Conservation (phyloP, 35 echinoderm and acorn worm species). For the Amphiura filiformis region DNA sequence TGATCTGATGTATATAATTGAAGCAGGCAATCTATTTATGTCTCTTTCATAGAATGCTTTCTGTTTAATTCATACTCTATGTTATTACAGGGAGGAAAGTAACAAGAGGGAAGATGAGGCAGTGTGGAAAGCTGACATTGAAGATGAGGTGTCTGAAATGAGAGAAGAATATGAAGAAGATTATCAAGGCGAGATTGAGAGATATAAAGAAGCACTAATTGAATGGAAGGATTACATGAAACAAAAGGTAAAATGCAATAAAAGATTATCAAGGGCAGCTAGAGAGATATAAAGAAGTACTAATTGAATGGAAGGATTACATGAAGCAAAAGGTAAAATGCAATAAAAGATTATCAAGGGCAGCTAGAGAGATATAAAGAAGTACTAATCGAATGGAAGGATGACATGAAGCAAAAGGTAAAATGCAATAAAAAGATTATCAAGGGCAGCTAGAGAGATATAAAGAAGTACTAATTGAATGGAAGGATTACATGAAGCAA, state of each 20-base stretch:
- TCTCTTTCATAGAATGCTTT: no score
- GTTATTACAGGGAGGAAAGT: constrained; percentile 71
- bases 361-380: background rate
- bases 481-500: no score
- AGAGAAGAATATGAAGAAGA: constrained; percentile 78
- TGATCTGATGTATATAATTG: no score
- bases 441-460: no score
- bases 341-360: background rate
- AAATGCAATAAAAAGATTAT: no score
- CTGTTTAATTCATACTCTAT: no score
- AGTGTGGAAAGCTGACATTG: constrained; percentile 40
- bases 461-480: no score
- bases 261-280: no score
- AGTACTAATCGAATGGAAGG: constrained; percentile 6
- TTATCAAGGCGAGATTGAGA: constrained; percentile 42
- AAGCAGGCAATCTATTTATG: no score
- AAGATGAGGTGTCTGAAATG: constrained; percentile 67
- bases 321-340: no score
- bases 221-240: constrained; percentile 69
- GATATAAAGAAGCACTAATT: constrained; percentile 47
- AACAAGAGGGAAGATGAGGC: constrained; percentile 62
- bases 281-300: no score
- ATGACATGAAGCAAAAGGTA: constrained; percentile 11
- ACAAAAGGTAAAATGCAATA: constrained; percentile 51
- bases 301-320: no score